Percentiles rank a stretch among this genome's conserved stretches.
Conservation (phyloP, 2,113 vertebrate species). For the Indri indri region DNA sequence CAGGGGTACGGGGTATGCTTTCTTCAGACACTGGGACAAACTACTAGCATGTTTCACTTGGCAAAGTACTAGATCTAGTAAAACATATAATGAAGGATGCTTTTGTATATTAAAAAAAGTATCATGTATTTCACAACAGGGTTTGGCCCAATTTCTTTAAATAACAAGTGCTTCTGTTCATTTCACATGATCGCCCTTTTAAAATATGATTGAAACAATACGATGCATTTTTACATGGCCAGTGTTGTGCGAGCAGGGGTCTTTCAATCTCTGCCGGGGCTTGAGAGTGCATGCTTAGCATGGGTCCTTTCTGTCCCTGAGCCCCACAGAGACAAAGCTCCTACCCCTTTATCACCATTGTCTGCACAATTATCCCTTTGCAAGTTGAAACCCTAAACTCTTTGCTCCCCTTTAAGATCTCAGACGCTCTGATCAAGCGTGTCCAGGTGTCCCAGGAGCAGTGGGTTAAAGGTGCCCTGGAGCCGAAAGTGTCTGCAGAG, state of each 20-base stretch:
- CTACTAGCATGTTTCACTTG: neutral
- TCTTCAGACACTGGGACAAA: neutral
- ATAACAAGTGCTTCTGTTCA: neutral
- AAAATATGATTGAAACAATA: neutral
- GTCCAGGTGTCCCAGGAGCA: constrained; percentile 96
- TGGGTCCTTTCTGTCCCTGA: neutral
- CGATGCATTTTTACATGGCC: neutral
- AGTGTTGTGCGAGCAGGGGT: accelerated
- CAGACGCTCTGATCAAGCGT: constrained; percentile 96
- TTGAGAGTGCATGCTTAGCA: neutral
- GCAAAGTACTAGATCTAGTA: neutral
- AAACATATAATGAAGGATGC: neutral
- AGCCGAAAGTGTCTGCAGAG: constrained; percentile 96
- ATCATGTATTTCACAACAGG: neutral
- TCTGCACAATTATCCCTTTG: neutral
- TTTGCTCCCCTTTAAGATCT: constrained; percentile 89
- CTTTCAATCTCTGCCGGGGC: neutral
- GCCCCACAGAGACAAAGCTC: neutral
- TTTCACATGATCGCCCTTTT: neutral
- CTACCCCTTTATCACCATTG: neutral
- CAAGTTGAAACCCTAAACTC: neutral
- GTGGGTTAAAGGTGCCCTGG: constrained; percentile 97
- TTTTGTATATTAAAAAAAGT: neutral
- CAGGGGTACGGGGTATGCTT: accelerated
- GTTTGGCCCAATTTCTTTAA: neutral